Conservation (phyloP, 2,113 vertebrate species). For the chimpanzee (Pan troglodytes) region NHGRI_mPanTro3-v2.1_pri NC_086016.1:29081001-29081500, state of each 20-base stretch:
- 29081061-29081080: neutral
- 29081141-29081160: neutral
- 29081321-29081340: neutral
- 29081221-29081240: neutral
- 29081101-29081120: neutral
- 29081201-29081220: neutral
- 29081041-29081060: neutral
- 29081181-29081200: neutral
- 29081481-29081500: neutral
- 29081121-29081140: neutral
- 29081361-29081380: neutral
- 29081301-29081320: neutral
- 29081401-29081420: neutral
- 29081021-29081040: neutral
- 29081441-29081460: neutral
- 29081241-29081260: neutral
- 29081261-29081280: neutral
- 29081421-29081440: accelerated
- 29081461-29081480: neutral
- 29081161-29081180: neutral
- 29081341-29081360: neutral
- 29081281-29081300: no score
- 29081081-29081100: neutral
- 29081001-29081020: neutral
- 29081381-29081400: accelerated